Evolutionary conservation across 35 echinoderm and acorn worm genomes (phyloP), one percentile per base, ranked within the genome.

Genomic region (Holothuria glaberrima): DNA sequence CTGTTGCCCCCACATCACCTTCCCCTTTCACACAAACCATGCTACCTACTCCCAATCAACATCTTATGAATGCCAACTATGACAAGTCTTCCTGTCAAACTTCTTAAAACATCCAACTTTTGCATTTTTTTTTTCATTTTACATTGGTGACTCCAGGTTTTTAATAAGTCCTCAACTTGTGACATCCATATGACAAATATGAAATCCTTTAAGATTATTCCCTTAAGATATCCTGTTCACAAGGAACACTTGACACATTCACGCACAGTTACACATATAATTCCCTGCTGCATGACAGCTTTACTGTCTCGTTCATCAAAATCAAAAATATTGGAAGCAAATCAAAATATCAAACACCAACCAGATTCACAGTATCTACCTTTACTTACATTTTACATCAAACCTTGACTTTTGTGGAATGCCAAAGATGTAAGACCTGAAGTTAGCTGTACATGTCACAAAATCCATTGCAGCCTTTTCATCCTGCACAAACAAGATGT

Each of bases 381-480:
- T 25, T 19, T 19, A 88, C 94, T 97, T 94, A 97, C 95, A 98
- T 90, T 98, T 98, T 63, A 98, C 83, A 67, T 92, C 88, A 91
- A 98, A 98, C 56, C 96, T 78, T 88, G 90, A 94, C 41, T 98
- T 98, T 59, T 72, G 92, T 64, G 93, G 66, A 82, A 98, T 98
- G 35, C 90, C 90, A 77, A 98, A 98, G n/a, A 98, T 98, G 41
- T 92, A 83, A 32, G 93, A 77, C 62, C 96, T 92, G 52, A 98
- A 89, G 88, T 98, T 98, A 57, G 96, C 93, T 35, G 92, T 88
- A 52, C 80, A 86, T 22, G 96, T 93, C 28, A 98, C 96, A 94
- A 98, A 98, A 70, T 98, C 96, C 96, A 98, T 98, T 10, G 93
- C 86, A 27, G 96, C 93, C 31, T 76, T 65, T 25, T 98, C 93